These are phyloP conservation scores for Cerastis rubricosa DNA, from an alignment of 2,888 invertebrate genomes.

Conservation along the genomic window DNA sequence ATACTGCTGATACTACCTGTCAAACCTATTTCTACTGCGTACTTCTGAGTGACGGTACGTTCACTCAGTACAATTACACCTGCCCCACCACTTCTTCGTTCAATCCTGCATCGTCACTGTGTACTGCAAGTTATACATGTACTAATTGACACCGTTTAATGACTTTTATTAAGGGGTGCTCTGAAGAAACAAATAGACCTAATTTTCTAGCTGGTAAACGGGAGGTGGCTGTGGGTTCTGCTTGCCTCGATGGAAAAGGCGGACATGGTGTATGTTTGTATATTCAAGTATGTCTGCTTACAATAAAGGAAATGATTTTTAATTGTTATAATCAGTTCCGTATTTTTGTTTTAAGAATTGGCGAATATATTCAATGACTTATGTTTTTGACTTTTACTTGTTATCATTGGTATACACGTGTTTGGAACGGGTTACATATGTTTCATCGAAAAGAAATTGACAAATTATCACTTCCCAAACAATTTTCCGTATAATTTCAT, in stretches of 20 bases:
- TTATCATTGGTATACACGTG: not conserved
- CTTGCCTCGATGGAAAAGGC: not conserved
- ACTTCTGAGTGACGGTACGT: slow-evolving; percentile 72
- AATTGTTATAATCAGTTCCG: not conserved
- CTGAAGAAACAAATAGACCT: not conserved
- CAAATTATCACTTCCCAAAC: no score
- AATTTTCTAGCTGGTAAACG: not conserved
- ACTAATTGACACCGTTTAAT: slow-evolving; percentile 52
- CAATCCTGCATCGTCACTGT: slow-evolving; percentile 77
- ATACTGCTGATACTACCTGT: slow-evolving; percentile 82
- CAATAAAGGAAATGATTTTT: not conserved
- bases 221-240: not conserved
- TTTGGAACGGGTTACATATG: no score
- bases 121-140: slow-evolving; percentile 84
- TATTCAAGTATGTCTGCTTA: not conserved
- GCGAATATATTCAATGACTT: slow-evolving; percentile 22
- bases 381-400: slow-evolving; percentile 13
- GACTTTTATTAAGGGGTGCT: not conserved
- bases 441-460: no score
- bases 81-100: slow-evolving; percentile 85
- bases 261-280: not conserved
- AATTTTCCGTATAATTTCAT: no score
- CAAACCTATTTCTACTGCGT: slow-evolving; percentile 84
- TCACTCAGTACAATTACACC: slow-evolving; percentile 78
- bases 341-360: not conserved